Evolutionary conservation across 2,888 invertebrate species (phyloP).

Genomic region (Copidosoma aretas): DNA sequence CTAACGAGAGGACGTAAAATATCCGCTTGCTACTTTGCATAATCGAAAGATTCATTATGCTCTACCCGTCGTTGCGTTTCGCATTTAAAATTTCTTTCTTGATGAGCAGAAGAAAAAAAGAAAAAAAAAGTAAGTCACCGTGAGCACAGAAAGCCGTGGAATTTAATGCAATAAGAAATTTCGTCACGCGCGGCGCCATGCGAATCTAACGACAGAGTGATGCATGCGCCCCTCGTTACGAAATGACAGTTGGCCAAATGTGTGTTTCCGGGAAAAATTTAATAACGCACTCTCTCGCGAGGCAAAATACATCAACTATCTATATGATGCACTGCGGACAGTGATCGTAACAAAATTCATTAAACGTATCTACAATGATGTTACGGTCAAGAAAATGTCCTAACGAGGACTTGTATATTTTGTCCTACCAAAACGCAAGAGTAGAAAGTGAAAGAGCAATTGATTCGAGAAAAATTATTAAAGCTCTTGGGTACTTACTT

Average conservation of each 20-base stretch:
- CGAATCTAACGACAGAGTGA: conserved; percentile 39
- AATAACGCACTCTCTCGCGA: background rate
- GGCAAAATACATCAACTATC: too few relatives aligned
- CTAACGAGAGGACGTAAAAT: too few relatives aligned
- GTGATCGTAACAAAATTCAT: background rate
- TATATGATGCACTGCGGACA: background rate
- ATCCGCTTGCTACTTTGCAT: background rate
- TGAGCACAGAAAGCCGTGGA: conserved; percentile 26
- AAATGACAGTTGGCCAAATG: background rate
- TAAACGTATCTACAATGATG: too few relatives aligned
- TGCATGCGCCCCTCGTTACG: conserved; percentile 9
- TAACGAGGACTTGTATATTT: too few relatives aligned
- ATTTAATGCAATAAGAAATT: conserved; percentile 31
- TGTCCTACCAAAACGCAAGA: too few relatives aligned
- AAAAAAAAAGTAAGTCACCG: background rate
- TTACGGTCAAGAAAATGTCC: too few relatives aligned
- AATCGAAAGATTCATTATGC: too few relatives aligned
- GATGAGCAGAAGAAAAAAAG: conserved; percentile 1
- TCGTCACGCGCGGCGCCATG: conserved; percentile 16
- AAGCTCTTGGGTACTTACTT: too few relatives aligned
- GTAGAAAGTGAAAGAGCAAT: too few relatives aligned
- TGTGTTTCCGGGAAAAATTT: background rate
- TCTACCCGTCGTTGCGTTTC: background rate
- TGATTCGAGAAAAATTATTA: too few relatives aligned
- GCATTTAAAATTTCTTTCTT: background rate